These are phyloP conservation scores for Dendrophyllia cribrosa DNA, from an alignment of 64 coral and sea anemone genomes.

Conservation along the genomic window DNA sequence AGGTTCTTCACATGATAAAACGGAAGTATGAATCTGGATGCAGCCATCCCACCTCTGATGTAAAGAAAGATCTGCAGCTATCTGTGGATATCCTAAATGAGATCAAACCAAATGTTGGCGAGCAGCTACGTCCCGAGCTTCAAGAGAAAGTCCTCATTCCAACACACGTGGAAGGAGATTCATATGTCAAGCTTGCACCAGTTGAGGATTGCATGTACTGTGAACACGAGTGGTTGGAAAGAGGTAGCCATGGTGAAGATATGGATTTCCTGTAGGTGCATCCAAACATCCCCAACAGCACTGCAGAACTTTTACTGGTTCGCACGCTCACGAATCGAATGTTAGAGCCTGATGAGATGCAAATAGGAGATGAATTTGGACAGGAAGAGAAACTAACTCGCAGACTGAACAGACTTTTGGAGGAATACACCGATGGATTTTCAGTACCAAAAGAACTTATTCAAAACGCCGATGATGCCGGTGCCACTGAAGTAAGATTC, in stretches of 20 bases:
- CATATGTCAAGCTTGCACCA: constrained; percentile 59
- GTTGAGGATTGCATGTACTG: constrained; percentile 91
- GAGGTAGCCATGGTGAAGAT: constrained; percentile 36
- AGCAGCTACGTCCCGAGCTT: constrained; percentile 5
- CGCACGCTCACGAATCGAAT: constrained; percentile 81
- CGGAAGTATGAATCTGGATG: constrained; percentile 43
- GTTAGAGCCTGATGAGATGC: constrained; percentile 81
- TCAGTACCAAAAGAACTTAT: constrained; percentile 90
- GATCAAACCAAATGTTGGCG: constrained; percentile 56
- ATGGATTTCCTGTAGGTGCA: constrained; percentile 74
- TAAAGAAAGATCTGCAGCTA: constrained; percentile 76
- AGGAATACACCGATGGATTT: constrained; percentile 94
- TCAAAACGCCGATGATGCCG: constrained; percentile 96
- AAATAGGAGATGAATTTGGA: constrained; percentile 86
- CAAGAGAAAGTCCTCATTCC: constrained; percentile 82
- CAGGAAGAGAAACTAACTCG: constrained; percentile 88
- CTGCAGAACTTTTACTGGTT: constrained; percentile 76
- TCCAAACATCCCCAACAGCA: constrained; percentile 72
- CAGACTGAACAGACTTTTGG: constrained; percentile 72
- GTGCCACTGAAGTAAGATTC: constrained; percentile 69
- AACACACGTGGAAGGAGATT: constrained; percentile 56
- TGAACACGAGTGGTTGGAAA: constrained; percentile 80
- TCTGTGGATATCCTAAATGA: constrained; percentile 85
- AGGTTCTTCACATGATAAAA: constrained; percentile 71
- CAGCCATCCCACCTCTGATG: background rate